Percentiles rank a stretch among this genome's conserved stretches.
phyloP scores from a whole-genome alignment of 2,888 invertebrate species.

The Trissolcus japonicus region DNA sequence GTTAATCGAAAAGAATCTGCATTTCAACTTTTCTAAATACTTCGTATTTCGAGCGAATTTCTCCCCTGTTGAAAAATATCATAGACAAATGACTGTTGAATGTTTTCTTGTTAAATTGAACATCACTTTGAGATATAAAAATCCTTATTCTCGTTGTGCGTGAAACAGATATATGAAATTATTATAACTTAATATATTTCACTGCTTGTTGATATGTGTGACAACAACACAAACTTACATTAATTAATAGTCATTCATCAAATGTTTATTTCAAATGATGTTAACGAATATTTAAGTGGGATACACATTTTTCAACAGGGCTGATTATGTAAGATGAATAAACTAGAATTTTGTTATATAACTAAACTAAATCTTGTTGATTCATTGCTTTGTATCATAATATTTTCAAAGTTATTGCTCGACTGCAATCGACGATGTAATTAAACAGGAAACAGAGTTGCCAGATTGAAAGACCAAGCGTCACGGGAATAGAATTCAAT shows the following conservation, averaged over 20 bases:
- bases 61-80: constrained; percentile 31
- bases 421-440: constrained; percentile 37
- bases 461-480: constrained; percentile 19
- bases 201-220: not conserved
- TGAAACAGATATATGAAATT: not conserved
- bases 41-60: not conserved
- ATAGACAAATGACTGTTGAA: not conserved
- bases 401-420: constrained; percentile 26
- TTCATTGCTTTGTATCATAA: constrained; percentile 24
- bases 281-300: constrained; percentile 3
- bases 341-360: constrained; percentile 4
- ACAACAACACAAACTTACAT: not conserved
- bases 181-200: constrained; percentile 4
- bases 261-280: constrained; percentile 3
- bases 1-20: too few relatives aligned
- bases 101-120: too few relatives aligned
- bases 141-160: not conserved
- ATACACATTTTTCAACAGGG: constrained; percentile 18
- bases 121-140: not conserved
- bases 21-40: too few relatives aligned
- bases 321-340: constrained; percentile 10
- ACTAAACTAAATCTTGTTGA: constrained; percentile 11
- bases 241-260: not conserved
- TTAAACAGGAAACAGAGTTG: constrained; percentile 28
- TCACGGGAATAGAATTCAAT: constrained; percentile 7